Evolutionary conservation across 2,888 invertebrate genomes (phyloP).

Genomic region (Andricus quercusramuli): DNA sequence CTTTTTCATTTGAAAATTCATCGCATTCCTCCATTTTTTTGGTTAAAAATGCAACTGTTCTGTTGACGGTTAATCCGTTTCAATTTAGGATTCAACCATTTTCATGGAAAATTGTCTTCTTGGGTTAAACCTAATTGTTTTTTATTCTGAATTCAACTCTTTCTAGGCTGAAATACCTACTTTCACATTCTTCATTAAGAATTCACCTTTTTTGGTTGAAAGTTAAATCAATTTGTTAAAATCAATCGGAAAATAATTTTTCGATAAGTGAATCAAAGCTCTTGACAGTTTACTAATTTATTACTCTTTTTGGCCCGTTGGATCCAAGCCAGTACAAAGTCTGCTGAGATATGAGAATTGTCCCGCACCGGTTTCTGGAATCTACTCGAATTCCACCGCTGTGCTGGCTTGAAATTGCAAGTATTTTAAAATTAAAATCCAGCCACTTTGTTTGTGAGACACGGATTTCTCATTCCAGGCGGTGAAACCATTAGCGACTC

Average conservation of each 20-base stretch:
- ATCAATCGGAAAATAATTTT: background rate
- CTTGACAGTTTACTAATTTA: slow-evolving; percentile 18
- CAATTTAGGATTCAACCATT: too few species aligned
- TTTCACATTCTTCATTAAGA: too few species aligned
- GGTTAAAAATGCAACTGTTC: too few species aligned
- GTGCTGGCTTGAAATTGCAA: background rate
- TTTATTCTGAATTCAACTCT: too few species aligned
- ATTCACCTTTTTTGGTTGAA: too few species aligned
- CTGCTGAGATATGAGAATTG: slow-evolving; percentile 19
- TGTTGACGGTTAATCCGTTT: too few species aligned
- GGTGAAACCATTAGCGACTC: background rate
- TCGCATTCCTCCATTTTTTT: too few species aligned
- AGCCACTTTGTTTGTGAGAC: background rate
- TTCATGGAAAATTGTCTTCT: too few species aligned
- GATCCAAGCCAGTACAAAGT: background rate
- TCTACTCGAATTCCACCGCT: background rate
- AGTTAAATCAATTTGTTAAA: too few species aligned
- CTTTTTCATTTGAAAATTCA: too few species aligned
- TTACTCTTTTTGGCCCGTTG: slow-evolving; percentile 4
- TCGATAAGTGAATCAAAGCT: background rate
- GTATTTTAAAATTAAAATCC: background rate
- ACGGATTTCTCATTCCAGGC: background rate
- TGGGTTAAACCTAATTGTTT: too few species aligned
- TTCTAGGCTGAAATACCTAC: too few species aligned
- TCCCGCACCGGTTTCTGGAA: background rate